These are phyloP conservation scores for Hylaea fasciaria DNA, from an alignment of 2,888 invertebrate species.

Conservation along the genomic window DNA sequence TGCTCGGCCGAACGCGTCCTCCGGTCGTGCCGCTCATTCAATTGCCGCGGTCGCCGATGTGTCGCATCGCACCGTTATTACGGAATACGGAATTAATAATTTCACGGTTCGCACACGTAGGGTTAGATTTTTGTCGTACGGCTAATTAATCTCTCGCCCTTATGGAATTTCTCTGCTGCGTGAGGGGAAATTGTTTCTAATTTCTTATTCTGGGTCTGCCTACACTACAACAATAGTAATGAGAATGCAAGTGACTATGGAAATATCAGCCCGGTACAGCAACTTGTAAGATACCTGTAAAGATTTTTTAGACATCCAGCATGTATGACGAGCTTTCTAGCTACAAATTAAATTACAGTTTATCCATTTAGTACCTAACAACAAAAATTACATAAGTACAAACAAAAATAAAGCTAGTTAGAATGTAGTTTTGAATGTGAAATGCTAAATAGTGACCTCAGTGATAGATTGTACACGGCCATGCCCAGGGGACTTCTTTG, in stretches of 20 bases:
- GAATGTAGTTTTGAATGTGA: conserved; percentile 60
- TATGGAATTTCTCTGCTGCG: neutral
- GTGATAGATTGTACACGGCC: conserved; percentile 44
- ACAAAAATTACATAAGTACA: neutral
- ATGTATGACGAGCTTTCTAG: no score
- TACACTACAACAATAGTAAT: no score
- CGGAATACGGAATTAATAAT: conserved; percentile 79
- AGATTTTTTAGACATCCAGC: no score
- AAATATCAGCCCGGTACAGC: no score
- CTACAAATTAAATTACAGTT: no score
- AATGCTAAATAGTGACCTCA: conserved; percentile 60
- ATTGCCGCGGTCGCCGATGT: conserved; percentile 81
- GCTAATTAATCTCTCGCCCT: neutral
- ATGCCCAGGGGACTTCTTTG: conserved; percentile 66
- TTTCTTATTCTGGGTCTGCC: no score
- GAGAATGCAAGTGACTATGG: no score
- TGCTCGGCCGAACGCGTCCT: conserved; percentile 79
- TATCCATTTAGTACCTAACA: no score
- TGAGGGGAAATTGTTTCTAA: neutral
- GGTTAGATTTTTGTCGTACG: conserved; percentile 31
- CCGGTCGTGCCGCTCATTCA: conserved; percentile 77
- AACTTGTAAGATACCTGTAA: no score
- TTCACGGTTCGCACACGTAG: conserved; percentile 51
- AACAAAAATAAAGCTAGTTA: conserved; percentile 52
- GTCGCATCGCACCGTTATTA: conserved; percentile 76